These are phyloP conservation scores for Callorhinus ursinus DNA, from an alignment of 2,113 vertebrate species.

Conservation along the genomic window DNA sequence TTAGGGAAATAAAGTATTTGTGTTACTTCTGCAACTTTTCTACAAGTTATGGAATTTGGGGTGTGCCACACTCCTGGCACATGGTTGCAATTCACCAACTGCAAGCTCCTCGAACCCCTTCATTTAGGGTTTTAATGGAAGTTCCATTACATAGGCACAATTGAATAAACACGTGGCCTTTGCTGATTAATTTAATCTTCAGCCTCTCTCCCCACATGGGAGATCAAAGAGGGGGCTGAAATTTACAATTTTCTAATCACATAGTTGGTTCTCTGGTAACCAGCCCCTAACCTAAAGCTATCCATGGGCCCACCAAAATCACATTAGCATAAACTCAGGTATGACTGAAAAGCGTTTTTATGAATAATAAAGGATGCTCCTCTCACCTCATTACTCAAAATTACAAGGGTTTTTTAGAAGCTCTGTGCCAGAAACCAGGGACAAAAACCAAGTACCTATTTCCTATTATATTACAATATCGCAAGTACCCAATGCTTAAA, in stretches of 20 bases:
- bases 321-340: neutral
- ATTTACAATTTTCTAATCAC: neutral
- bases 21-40: neutral
- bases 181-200: neutral
- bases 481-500: neutral
- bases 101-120: neutral
- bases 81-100: neutral
- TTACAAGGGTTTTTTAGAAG: neutral
- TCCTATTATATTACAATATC: neutral
- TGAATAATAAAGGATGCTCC: neutral
- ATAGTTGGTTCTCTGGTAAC: neutral
- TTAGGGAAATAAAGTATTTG: neutral
- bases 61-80: neutral
- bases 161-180: neutral
- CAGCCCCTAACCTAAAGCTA: neutral
- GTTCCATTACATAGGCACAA: neutral
- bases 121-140: neutral
- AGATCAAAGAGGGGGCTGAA: neutral
- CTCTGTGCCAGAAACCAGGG: neutral
- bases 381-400: neutral
- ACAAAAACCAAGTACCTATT: neutral
- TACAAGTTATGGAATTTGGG: neutral
- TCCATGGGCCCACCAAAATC: neutral
- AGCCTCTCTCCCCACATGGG: neutral
- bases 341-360: neutral